These are phyloP conservation scores for Selene dorsalis DNA, from an alignment of 2,797 vertebrate genomes.

Conservation along the genomic window DNA sequence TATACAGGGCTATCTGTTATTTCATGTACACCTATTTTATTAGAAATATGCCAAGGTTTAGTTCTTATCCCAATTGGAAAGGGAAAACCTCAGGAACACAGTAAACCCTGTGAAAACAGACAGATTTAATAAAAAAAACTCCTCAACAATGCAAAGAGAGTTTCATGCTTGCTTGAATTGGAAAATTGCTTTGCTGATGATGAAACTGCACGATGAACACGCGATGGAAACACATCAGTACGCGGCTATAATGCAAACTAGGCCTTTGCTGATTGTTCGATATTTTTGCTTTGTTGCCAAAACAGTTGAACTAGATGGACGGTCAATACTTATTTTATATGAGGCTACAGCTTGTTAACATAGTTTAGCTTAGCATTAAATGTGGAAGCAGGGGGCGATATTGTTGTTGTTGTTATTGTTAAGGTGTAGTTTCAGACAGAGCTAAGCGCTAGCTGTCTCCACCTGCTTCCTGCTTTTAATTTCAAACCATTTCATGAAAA, in stretches of 20 bases:
- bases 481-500: not conserved
- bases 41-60: not conserved
- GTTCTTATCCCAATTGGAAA: slow-evolving; percentile 1
- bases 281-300: not conserved
- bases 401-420: not conserved
- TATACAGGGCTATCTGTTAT: not conserved
- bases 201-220: slow-evolving; percentile 15
- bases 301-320: not conserved
- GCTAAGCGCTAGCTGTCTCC: not conserved
- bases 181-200: slow-evolving; percentile 34
- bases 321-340: not conserved
- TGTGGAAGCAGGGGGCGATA: not conserved
- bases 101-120: slow-evolving; percentile 16
- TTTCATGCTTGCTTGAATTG: slow-evolving; percentile 39
- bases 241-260: not conserved
- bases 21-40: slow-evolving; percentile 8
- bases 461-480: not conserved
- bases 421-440: not conserved
- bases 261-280: not conserved
- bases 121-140: slow-evolving; percentile 35
- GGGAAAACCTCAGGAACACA: slow-evolving; percentile 9
- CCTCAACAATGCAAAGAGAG: slow-evolving; percentile 10
- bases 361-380: not conserved
- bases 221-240: slow-evolving; percentile 19
- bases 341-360: not conserved